These are phyloP conservation scores for Anarrhichthys ocellatus DNA, from an alignment of 2,113 vertebrate genomes.

Conservation along the genomic window DNA sequence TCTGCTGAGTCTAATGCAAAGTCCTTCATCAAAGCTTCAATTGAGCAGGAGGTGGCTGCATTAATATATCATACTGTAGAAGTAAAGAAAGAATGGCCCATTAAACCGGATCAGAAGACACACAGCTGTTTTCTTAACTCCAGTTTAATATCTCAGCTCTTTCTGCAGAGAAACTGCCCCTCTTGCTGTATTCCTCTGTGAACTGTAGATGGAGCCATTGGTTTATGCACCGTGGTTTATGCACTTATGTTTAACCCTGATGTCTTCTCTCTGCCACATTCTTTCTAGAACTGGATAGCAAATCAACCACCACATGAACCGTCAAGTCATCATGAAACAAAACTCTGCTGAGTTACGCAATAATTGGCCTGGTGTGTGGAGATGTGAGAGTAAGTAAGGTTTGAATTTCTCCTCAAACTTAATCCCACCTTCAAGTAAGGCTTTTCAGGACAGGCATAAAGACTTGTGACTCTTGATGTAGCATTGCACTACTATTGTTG, in stretches of 20 bases:
- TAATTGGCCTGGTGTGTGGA: not conserved
- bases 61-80: not conserved
- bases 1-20: not conserved
- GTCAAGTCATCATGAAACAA: not conserved
- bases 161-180: not conserved
- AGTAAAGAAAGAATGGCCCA: not conserved
- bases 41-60: not conserved
- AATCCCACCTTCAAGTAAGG: not conserved
- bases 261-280: not conserved
- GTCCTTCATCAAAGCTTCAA: not conserved
- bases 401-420: not conserved
- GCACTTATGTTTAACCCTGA: not conserved
- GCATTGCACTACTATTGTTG: no score
- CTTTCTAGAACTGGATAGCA: not conserved
- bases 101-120: slow-evolving; percentile 2
- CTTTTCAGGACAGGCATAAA: not conserved
- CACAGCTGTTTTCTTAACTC: not conserved
- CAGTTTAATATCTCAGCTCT: not conserved
- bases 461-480: not conserved
- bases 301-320: not conserved
- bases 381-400: not conserved
- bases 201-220: slow-evolving; percentile 42
- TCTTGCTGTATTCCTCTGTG: not conserved
- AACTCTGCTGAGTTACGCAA: no score
- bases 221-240: not conserved